These are phyloP conservation scores for Melanostigma gelatinosum DNA, from an alignment of 2,113 vertebrate genomes.

Conservation along the genomic window DNA sequence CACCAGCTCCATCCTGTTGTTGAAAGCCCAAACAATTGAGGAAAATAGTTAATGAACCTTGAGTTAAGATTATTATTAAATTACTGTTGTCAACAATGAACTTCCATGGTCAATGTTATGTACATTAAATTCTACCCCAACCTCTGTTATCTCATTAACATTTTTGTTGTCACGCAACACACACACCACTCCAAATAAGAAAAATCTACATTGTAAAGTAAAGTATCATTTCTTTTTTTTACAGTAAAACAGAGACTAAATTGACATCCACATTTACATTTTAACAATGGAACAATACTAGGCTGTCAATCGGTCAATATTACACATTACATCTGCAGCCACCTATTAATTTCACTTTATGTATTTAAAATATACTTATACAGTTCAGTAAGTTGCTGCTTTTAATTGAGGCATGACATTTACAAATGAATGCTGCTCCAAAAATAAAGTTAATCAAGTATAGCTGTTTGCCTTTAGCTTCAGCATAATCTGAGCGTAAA, in stretches of 20 bases:
- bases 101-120: background rate
- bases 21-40: too few species aligned
- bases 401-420: background rate
- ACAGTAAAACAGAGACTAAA: conserved; percentile 3
- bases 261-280: conserved; percentile 11
- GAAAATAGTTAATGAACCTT: too few species aligned
- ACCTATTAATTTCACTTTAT: background rate
- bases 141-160: background rate
- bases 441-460: background rate
- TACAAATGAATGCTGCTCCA: background rate
- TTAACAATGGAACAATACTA: background rate
- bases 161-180: background rate
- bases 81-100: background rate
- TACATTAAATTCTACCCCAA: background rate
- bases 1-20: too few species aligned
- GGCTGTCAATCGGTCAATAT: background rate
- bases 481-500: background rate
- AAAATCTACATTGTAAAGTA: background rate
- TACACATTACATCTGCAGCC: background rate
- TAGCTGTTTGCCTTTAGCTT: background rate
- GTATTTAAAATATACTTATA: background rate
- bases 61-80: background rate
- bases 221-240: conserved; percentile 21
- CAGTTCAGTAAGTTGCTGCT: background rate
- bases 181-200: background rate